Conservation (phyloP, 2,797 vertebrate genomes). For the Notolepis coatsorum region DNA sequence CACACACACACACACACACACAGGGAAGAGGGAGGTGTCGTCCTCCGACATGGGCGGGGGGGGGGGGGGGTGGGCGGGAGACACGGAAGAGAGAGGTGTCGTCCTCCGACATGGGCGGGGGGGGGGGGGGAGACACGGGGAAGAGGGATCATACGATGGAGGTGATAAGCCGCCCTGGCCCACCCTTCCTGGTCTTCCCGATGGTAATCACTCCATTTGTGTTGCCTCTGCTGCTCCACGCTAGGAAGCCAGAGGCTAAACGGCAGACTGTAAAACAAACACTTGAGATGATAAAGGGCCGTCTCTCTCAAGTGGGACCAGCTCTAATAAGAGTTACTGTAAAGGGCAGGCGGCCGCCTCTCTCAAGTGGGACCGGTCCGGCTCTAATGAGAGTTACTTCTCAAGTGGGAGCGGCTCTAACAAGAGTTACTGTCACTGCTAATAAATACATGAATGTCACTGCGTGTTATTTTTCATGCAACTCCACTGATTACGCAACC, state of each 20-base stretch:
- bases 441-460: not conserved
- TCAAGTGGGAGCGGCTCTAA: slow-evolving; percentile 10
- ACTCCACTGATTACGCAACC: not conserved
- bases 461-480: not conserved
- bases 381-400: slow-evolving; percentile 17
- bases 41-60: slow-evolving; percentile 61
- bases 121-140: slow-evolving; percentile 43
- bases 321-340: slow-evolving; percentile 3
- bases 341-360: slow-evolving; percentile 21
- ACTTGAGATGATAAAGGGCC: slow-evolving; percentile 52
- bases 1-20: too few species aligned
- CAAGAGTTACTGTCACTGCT: not conserved
- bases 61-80: slow-evolving; percentile 43
- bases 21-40: slow-evolving; percentile 71
- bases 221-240: slow-evolving; percentile 53
- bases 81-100: slow-evolving; percentile 72
- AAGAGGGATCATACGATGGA: slow-evolving; percentile 50
- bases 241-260: slow-evolving; percentile 55
- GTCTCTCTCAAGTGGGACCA: slow-evolving; percentile 31
- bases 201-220: slow-evolving; percentile 70
- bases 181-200: slow-evolving; percentile 66
- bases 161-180: slow-evolving; percentile 49
- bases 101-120: slow-evolving; percentile 60
- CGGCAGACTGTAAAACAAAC: slow-evolving; percentile 64
- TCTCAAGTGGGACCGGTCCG: slow-evolving; percentile 28